Conservation (phyloP, 1,140 invertebrate species). For the Samia ricini region DNA sequence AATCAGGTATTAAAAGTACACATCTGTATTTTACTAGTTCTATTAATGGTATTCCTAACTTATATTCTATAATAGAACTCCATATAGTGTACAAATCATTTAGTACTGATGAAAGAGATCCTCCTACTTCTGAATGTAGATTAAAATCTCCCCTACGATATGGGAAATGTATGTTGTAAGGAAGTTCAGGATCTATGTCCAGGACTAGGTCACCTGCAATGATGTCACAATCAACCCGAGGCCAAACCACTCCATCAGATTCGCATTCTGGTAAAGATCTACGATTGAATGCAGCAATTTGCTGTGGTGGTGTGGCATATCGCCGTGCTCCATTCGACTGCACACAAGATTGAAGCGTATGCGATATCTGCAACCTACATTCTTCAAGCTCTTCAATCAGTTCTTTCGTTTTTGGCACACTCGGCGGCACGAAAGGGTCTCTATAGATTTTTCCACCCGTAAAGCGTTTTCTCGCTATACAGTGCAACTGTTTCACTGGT, state of each 20-base stretch:
- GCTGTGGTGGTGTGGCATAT: slow-evolving; percentile 91
- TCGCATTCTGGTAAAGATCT: slow-evolving; percentile 83
- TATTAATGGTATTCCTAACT: slow-evolving; percentile 86
- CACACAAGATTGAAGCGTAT: slow-evolving; percentile 90
- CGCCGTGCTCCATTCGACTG: slow-evolving; percentile 88
- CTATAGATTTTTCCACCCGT: slow-evolving; percentile 78
- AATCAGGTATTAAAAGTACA: slow-evolving; percentile 93
- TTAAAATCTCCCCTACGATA: slow-evolving; percentile 92
- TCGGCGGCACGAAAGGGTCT: slow-evolving; percentile 83
- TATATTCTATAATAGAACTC: slow-evolving; percentile 87
- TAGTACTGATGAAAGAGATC: slow-evolving; percentile 89
- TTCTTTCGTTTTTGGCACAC: slow-evolving; percentile 80
- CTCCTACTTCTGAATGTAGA: slow-evolving; percentile 88
- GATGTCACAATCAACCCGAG: slow-evolving; percentile 80
- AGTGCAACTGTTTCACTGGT: slow-evolving; percentile 91
- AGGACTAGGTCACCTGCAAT: slow-evolving; percentile 86
- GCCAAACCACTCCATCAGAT: slow-evolving; percentile 78
- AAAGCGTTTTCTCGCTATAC: slow-evolving; percentile 85
- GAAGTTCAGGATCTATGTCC: slow-evolving; percentile 83
- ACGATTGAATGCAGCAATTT: slow-evolving; percentile 91
- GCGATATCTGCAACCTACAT: slow-evolving; percentile 87
- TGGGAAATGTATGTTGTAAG: slow-evolving; percentile 94
- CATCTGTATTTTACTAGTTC: slow-evolving; percentile 91
- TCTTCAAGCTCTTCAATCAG: slow-evolving; percentile 88
- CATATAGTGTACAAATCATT: slow-evolving; percentile 93